Base-by-base conservation (phyloP, 2,113 vertebrate species). In the Herpetotheres cachinnans region DNA sequence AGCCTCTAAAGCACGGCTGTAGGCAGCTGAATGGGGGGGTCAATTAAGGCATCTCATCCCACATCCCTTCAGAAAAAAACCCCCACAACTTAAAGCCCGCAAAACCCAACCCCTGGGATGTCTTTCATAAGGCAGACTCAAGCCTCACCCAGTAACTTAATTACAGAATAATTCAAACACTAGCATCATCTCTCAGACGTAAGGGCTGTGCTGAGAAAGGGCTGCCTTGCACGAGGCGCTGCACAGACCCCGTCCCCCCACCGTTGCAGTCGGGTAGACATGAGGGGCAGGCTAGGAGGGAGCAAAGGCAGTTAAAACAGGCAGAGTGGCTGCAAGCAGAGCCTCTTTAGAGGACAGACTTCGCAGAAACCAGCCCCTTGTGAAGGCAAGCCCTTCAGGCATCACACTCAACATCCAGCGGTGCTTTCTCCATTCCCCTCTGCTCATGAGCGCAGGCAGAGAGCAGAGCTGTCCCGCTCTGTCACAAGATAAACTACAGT, bases 171-270 rank as follows among this genome's bases (percentile, higher is more conserved):
- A 86, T n/a, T 80, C 46, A 32, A 54, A 74, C 71, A n/a, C 25
- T 2, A 7, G 16, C 47, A 55, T 7, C 49, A 16, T 1, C n/a
- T 38, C 72, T 59, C n/a, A 1, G 0, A 6, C 5, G 0, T 2
- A 20, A 40, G 58, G n/a, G 59, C 44, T 40, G 63, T 12, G 16
- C 38, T n/a, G 50, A 61, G 46, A 7, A 72, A 47, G 46, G 16
- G 42, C 65, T 63, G 78, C 66, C 18, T 9, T 4, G 16, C 32
- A 36, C 1, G 0, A 49, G 40, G 42, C 2, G 1, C 36, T 8
- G 40, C 67, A 49, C 49, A 56, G 66, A 18, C 3, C n/a, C 66
- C 0, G 0, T 20, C 36, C 78, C 72, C 7, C 1, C 69, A 21
- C 21, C 1, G 0, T 46, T 16, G 46, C 4, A 0, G 32, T 3